A percentile compares a stretch with the other conserved stretches of the same genome.
phyloP scores from a whole-genome alignment of 2,888 invertebrate genomes.

The Drosophila neonasuta region DNA sequence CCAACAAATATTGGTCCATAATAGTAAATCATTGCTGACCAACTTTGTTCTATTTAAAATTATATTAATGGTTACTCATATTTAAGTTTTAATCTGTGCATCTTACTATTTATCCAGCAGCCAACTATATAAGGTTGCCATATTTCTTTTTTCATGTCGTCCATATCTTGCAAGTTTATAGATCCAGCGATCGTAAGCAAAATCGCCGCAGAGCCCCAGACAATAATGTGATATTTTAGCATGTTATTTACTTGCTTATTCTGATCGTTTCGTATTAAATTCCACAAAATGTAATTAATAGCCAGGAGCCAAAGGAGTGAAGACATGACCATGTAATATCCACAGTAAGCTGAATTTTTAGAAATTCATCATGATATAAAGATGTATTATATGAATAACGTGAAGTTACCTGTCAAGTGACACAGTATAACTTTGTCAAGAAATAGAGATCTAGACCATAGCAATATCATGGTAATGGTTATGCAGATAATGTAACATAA shows the following conservation, averaged over 20 bases:
- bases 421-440: too few relatives aligned
- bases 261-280: constrained; percentile 72
- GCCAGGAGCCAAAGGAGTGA: constrained; percentile 93
- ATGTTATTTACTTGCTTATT: constrained; percentile 22
- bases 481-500: constrained; percentile 14
- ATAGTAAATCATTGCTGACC: constrained; percentile 65
- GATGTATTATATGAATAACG: background rate
- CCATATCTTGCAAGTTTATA: constrained; percentile 9
- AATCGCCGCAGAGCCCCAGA: constrained; percentile 65
- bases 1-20: constrained; percentile 68
- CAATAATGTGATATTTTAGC: constrained; percentile 61
- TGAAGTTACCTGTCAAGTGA: background rate
- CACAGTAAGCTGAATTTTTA: constrained; percentile 47
- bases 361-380: background rate
- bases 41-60: constrained; percentile 31
- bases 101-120: constrained; percentile 85
- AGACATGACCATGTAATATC: constrained; percentile 88
- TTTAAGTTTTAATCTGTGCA: background rate
- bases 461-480: too few relatives aligned
- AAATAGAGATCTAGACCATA: too few relatives aligned
- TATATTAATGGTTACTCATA: background rate
- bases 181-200: constrained; percentile 55
- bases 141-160: background rate
- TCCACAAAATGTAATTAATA: constrained; percentile 92
- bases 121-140: constrained; percentile 83